Conservation (phyloP, 2,113 vertebrate genomes). For the Sturnira hondurensis region DNA sequence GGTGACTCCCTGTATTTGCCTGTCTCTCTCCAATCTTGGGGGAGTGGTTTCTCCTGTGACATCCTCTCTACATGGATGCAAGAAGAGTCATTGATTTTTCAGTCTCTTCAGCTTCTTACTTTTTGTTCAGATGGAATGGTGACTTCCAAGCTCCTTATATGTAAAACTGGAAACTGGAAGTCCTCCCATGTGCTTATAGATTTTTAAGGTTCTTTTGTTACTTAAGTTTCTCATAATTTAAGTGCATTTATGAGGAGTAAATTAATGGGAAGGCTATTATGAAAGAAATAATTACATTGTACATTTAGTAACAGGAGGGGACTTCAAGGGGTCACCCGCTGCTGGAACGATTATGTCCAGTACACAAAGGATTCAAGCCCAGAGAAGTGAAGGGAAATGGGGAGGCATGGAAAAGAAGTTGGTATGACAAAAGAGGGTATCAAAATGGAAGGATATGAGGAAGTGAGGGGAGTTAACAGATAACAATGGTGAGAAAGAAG, state of each 20-base stretch:
- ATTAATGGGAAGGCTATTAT: not conserved
- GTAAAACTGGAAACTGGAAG: not conserved
- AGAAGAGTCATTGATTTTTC: not conserved
- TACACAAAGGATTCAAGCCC: not conserved
- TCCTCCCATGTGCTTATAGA: not conserved
- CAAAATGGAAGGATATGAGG: not conserved
- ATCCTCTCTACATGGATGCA: not conserved
- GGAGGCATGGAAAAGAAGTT: not conserved
- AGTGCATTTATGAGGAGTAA: not conserved
- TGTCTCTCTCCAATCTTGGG: not conserved
- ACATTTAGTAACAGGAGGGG: not conserved
- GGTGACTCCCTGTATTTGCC: not conserved
- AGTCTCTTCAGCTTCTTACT: not conserved
- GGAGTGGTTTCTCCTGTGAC: not conserved
- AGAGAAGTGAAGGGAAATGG: not conserved
- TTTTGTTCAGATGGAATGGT: not conserved
- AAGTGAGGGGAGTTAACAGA: not conserved
- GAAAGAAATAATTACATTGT: not conserved
- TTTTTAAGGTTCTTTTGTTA: not conserved
- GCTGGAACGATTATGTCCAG: not conserved
- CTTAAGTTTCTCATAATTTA: not conserved
- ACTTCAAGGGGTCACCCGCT: not conserved
- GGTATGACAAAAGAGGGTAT: not conserved
- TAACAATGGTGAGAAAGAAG: not conserved
- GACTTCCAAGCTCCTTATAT: not conserved